These are phyloP conservation scores for Encarsia formosa DNA, from an alignment of 2,888 invertebrate species.

Conservation along the genomic window DNA sequence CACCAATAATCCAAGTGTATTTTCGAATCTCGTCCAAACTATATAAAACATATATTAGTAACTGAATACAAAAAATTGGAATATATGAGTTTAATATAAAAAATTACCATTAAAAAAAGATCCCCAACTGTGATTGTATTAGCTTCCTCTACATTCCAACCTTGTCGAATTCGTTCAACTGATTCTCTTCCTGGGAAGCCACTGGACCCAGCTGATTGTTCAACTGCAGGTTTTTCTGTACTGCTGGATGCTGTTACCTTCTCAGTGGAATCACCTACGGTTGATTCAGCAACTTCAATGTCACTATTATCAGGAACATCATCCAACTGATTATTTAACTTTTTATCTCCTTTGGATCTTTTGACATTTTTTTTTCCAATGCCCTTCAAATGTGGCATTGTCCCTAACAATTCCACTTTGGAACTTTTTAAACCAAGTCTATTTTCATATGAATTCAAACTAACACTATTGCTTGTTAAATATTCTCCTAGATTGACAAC, in stretches of 20 bases:
- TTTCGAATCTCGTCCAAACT: conserved; percentile 73
- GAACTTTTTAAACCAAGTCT: conserved; percentile 60
- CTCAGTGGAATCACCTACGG: conserved; percentile 51
- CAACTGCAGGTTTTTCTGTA: conserved; percentile 31
- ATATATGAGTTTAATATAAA: conserved; percentile 4
- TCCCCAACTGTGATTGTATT: conserved; percentile 84
- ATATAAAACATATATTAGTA: conserved; percentile 32
- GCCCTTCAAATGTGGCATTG: conserved; percentile 45
- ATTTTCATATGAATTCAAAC: conserved; percentile 72
- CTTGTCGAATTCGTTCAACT: conserved; percentile 52
- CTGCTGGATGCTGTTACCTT: conserved; percentile 48
- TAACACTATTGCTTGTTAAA: conserved; percentile 73
- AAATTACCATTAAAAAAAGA: conserved; percentile 77
- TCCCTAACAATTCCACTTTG: conserved; percentile 52
- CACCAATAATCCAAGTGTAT: conserved; percentile 77
- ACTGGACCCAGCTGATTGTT: conserved; percentile 36
- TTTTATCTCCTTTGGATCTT: conserved; percentile 48
- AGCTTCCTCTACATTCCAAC: conserved; percentile 76
- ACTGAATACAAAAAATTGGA: neutral
- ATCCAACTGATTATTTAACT: conserved; percentile 33
- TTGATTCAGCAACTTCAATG: conserved; percentile 51
- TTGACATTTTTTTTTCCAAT: conserved; percentile 49
- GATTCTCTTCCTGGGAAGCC: conserved; percentile 50
- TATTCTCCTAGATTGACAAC: conserved; percentile 72
- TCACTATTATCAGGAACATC: conserved; percentile 56